A percentile compares a stretch with the other conserved stretches of the same genome.
phyloP scores from a whole-genome alignment of 1,140 invertebrate species.

The Kradibia gibbosae region DNA sequence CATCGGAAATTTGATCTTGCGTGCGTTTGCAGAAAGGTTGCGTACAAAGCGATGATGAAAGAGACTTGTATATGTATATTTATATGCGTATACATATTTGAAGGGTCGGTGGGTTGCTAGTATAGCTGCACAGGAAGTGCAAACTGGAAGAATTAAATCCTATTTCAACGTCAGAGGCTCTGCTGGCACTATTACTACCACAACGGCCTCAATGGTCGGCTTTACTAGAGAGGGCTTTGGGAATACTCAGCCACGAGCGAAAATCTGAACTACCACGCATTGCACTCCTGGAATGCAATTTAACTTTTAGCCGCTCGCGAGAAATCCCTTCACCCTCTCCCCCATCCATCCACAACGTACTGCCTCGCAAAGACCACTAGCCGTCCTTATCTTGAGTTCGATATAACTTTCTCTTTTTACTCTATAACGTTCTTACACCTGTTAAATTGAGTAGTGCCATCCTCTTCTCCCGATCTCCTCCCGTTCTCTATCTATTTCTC shows the following conservation, averaged over 20 bases:
- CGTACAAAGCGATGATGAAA: neutral
- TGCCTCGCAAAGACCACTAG: conserved; percentile 27
- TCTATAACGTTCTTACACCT: conserved; percentile 42
- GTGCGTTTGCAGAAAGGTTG: neutral
- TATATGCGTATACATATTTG: neutral
- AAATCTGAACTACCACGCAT: conserved; percentile 60
- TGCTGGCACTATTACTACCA: neutral
- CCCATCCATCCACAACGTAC: conserved; percentile 11
- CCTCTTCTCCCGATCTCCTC: conserved; percentile 19
- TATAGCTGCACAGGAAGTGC: conserved; percentile 54
- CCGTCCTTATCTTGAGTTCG: conserved; percentile 3
- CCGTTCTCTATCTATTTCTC: neutral
- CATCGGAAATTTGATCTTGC: neutral
- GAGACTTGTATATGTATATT: neutral
- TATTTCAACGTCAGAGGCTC: conserved; percentile 66
- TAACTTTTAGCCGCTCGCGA: conserved; percentile 66
- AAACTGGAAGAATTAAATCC: conserved; percentile 67
- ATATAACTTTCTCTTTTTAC: conserved; percentile 45
- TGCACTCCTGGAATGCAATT: conserved; percentile 63
- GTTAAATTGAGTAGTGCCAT: conserved; percentile 43
- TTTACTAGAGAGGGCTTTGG: conserved; percentile 56
- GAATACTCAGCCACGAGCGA: conserved; percentile 65
- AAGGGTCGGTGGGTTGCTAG: neutral
- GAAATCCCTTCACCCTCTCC: conserved; percentile 51
- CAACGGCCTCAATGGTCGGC: neutral